Evolutionary conservation across 2,113 vertebrate genomes (phyloP).

Genomic region (Peromyscus maniculatus): DNA sequence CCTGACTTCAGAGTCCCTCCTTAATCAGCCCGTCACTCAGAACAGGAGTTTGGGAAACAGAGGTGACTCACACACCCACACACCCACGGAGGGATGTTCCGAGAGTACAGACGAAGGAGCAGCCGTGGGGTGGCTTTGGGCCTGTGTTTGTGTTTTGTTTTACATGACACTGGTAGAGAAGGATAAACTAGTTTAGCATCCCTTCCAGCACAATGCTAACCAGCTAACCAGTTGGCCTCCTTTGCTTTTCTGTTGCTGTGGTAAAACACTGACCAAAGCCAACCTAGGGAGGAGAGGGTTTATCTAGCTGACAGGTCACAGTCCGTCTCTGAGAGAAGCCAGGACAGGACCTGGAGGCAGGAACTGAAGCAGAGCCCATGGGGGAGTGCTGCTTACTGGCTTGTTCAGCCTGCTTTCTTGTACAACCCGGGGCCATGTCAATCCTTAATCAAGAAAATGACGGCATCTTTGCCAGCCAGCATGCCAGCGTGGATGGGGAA

Average conservation of each 20-base stretch:
- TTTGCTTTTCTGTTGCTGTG: background rate
- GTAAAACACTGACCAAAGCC: background rate
- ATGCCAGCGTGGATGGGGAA: background rate
- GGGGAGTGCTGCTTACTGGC: background rate
- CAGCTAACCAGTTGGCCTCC: background rate
- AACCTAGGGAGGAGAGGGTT: background rate
- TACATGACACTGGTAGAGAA: background rate
- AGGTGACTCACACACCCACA: background rate
- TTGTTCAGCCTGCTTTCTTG: background rate
- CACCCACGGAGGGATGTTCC: background rate
- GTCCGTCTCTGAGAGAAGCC: background rate
- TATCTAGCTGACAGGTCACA: background rate
- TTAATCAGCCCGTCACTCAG: background rate
- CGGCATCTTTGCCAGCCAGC: background rate
- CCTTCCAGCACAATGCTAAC: background rate
- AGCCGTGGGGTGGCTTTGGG: background rate
- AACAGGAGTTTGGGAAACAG: slow-evolving; percentile 20
- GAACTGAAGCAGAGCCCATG: background rate
- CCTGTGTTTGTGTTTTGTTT: background rate
- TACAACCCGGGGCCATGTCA: background rate
- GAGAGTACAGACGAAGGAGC: background rate
- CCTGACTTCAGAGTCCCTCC: slow-evolving; percentile 50
- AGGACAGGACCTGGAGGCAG: background rate
- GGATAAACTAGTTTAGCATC: background rate
- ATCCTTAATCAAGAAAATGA: background rate